Base-by-base conservation (phyloP, 2,888 invertebrate species). In the Philereme transversata region DNA sequence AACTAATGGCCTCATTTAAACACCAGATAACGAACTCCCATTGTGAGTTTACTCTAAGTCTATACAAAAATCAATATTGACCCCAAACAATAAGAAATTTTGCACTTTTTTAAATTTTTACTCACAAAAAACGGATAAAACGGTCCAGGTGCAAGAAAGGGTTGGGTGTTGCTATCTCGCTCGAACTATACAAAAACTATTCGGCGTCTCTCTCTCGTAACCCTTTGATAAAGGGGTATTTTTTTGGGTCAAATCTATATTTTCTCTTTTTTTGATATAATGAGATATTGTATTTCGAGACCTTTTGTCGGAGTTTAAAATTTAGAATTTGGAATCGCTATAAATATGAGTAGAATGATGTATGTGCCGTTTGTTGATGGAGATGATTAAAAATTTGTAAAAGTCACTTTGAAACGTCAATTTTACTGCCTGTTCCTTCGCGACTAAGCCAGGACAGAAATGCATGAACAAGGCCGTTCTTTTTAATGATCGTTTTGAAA, bases 61-160 rank as follows among this genome's bases (percentile, higher is more conserved):
- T 74, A 75, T 78, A 81, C 79, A 86, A 89, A 79, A 92, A 90
- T 87, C 89, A 92, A 91, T 92, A 90, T 92, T 92, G 90, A 90
- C 83, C 84, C 80, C 67, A 73, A 83, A 87, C 80, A 87, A 81
- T 81, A 83, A 68, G 73, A 83, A 87, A 89, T 86, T 88, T 90
- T 86, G 90, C 91, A 90, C 87, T 86, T 90, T 91, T 90, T 86
- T 72, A 86, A 87, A 83, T 86, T 84, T 54, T 73, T 74, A 82
- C 78, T 81, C 82, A 86, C 84, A 88, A 88, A 82, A 76, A 76
- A 72, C 51, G 57, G 11, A 73, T 63, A 86, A 88, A 86, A 74
- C 73, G 65, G 79, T 81, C 91, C 91, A 92, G 91, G 89, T 91
- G 91, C 87, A 74, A 78, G 72, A 87, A 92, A 91, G 91, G 91